A percentile compares a stretch with the other conserved stretches of the same genome.
Evolutionary conservation across 2,888 invertebrate species (phyloP).

Genomic region (Caenorhabditis macrosperma): DNA sequence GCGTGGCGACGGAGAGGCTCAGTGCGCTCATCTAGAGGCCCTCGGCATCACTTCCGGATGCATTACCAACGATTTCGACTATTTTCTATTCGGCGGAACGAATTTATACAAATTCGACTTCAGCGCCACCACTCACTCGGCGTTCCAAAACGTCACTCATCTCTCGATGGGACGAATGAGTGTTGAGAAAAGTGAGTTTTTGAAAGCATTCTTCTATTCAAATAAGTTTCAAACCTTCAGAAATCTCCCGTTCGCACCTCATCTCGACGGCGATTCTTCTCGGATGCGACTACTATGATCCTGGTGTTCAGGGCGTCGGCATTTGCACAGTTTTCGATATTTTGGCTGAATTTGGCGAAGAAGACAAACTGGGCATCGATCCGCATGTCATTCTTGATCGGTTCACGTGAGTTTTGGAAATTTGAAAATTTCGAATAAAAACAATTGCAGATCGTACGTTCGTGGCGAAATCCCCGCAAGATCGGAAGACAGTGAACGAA

Average conservation of each 20-base stretch:
- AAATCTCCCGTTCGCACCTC: conserved; percentile 82
- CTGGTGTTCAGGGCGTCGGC: conserved; percentile 60
- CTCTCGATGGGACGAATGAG: conserved; percentile 35
- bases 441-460: conserved; percentile 46
- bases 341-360: conserved; percentile 61
- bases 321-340: conserved; percentile 66
- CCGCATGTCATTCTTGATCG: conserved; percentile 68
- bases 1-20: conserved; percentile 98
- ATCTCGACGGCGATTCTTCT: conserved; percentile 92
- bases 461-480: conserved; percentile 57
- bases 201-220: neutral
- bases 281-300: conserved; percentile 91
- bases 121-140: neutral
- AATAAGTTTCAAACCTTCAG: conserved; percentile 20
- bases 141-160: conserved; percentile 15
- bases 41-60: conserved; percentile 88
- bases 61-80: conserved; percentile 97
- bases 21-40: conserved; percentile 92
- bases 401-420: conserved; percentile 56
- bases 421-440: conserved; percentile 4
- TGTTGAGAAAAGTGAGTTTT: conserved; percentile 27
- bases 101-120: conserved; percentile 87
- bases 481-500: conserved; percentile 46
- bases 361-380: conserved; percentile 63
- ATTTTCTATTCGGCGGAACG: conserved; percentile 96